These are phyloP conservation scores for Trachymyrmex cornetzi DNA, from an alignment of 1,140 invertebrate species.

Conservation along the genomic window DNA sequence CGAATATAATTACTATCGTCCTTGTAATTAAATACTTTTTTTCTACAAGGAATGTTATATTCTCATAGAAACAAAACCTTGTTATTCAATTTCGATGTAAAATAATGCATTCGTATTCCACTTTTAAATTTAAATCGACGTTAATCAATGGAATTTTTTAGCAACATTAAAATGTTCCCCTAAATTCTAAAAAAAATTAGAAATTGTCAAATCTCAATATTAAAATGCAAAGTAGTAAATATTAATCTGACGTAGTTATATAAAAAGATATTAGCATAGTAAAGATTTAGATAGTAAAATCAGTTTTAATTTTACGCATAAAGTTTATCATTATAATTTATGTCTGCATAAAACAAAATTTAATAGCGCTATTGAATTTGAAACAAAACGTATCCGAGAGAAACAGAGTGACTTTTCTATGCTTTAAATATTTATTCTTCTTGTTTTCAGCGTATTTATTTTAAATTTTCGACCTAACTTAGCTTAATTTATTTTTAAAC, in stretches of 20 bases:
- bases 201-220: neutral
- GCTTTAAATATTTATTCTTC: too few relatives aligned
- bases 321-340: neutral
- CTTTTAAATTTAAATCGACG: conserved; percentile 29
- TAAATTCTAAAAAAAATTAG: neutral
- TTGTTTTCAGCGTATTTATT: neutral
- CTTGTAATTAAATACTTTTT: neutral
- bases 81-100: neutral
- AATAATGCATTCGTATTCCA: neutral
- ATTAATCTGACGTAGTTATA: neutral
- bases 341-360: neutral
- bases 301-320: neutral
- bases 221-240: neutral
- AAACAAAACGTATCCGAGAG: neutral
- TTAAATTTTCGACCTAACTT: neutral
- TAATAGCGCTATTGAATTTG: neutral
- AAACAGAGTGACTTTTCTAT: neutral
- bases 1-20: neutral
- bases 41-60: neutral
- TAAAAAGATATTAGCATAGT: neutral
- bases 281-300: neutral
- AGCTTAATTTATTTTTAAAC: neutral
- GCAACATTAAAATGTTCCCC: neutral
- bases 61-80: neutral
- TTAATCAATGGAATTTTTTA: neutral